Base-by-base conservation (phyloP, 2,888 invertebrate genomes). In the Drosophila neonasuta region DNA sequence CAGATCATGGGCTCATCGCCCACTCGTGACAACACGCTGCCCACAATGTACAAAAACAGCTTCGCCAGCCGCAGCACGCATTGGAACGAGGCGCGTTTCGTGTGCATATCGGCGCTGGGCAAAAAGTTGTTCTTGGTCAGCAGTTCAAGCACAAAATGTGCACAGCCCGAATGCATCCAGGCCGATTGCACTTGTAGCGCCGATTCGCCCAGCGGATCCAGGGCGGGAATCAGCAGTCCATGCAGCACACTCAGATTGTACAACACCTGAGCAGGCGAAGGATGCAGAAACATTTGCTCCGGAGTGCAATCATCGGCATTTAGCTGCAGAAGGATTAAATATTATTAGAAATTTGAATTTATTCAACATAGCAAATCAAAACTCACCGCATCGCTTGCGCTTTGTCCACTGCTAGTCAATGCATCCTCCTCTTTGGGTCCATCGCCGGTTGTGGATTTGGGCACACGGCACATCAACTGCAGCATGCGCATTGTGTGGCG, bases 211-310 rank as follows among this genome's bases (percentile, higher is more conserved):
- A 95, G 92, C 2, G 96, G 95, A 83, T 96, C 96, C 8, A 94
- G 92, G 7, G 97, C 97, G 11, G 99, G 99, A 95, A 99, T 96
- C 71, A 99, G 92, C 90, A 98, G 93, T 70, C 97, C 95, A 91
- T 98, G 97, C 68, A 97, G 92, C 51, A 98, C 96, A 91, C 95
- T 94, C 73, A 95, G 91, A 90, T 94, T 94, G 87, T 95, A 95
- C 58, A 95, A 92, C 87, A 96, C 95, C 91, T 94, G 93, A 41
- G 96, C 94, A 13, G 96, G 94, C 48, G 94, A 93, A 10, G 94
- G 92, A 78, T 93, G 93, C 88, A 95, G 94, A 90, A 95, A 94
- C 89, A 94, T 91, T 76, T 91, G 92, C 78, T 94, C 94, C 60
- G 94, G 93, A 11, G 92, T 89, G 58, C 89, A 89, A 42, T 83